Percentiles rank a stretch among this genome's conserved stretches.
phyloP scores from a whole-genome alignment of 2,113 vertebrate genomes.

The Cygnus atratus region DNA sequence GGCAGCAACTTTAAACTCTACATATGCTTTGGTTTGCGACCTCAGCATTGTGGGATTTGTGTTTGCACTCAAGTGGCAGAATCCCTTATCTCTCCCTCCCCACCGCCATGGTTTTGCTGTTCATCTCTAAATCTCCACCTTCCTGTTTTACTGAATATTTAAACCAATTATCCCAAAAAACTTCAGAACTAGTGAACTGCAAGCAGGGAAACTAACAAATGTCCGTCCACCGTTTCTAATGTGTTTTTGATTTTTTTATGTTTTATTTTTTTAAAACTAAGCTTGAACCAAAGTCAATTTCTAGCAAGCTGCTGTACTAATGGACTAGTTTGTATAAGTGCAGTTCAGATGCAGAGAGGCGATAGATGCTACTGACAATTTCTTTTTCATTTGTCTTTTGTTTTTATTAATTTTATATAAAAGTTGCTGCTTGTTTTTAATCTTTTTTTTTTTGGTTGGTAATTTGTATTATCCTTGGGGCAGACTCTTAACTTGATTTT shows the following conservation, averaged over 20 bases:
- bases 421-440: conserved; percentile 86
- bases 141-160: conserved; percentile 67
- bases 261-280: conserved; percentile 85
- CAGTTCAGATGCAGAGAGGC: conserved; percentile 86
- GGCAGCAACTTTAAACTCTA: conserved; percentile 44
- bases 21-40: conserved; percentile 10
- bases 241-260: conserved; percentile 75
- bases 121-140: conserved; percentile 67
- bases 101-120: conserved; percentile 32
- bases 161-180: conserved; percentile 58
- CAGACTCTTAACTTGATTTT: conserved; percentile 79
- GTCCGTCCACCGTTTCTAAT: conserved; percentile 87
- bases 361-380: conserved; percentile 90
- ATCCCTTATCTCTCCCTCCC: conserved; percentile 52
- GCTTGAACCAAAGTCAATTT: conserved; percentile 99
- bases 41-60: conserved; percentile 33
- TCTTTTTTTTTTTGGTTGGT: conserved; percentile 70
- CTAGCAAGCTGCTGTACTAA: conserved; percentile 97
- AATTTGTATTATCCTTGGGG: conserved; percentile 79
- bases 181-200: conserved; percentile 78
- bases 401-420: conserved; percentile 83
- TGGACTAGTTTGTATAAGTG: conserved; percentile 86
- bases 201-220: conserved; percentile 82
- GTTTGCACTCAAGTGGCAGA: conserved; percentile 67
- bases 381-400: conserved; percentile 81